Evolutionary conservation across 1,140 invertebrate genomes (phyloP).

Genomic region (Drosophila ambigua): DNA sequence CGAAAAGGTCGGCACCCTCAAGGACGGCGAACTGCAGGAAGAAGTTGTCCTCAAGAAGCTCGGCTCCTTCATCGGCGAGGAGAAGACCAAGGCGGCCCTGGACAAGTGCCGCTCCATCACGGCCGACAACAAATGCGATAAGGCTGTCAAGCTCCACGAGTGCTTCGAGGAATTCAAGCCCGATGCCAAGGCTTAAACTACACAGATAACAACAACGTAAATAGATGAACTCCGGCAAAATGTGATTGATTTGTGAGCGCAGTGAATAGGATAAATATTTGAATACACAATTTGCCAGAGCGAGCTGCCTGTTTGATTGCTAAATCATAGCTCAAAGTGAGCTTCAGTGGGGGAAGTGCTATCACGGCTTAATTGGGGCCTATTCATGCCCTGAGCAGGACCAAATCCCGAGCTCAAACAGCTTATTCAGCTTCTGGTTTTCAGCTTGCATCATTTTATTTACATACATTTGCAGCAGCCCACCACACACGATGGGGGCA

Average conservation of each 20-base stretch:
- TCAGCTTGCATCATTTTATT: no score
- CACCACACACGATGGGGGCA: no score
- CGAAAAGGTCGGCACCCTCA: slow-evolving; percentile 62
- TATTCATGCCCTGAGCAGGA: no score
- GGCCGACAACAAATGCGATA: slow-evolving; percentile 68
- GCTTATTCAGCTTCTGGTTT: no score
- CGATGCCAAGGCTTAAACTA: slow-evolving; percentile 49
- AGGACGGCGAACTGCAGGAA: slow-evolving; percentile 62
- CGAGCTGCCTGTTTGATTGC: not conserved
- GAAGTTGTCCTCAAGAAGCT: slow-evolving; percentile 59
- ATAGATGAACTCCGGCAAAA: slow-evolving; percentile 34
- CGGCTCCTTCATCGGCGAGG: slow-evolving; percentile 59
- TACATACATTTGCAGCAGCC: no score
- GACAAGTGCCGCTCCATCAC: slow-evolving; percentile 55
- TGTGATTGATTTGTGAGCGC: slow-evolving; percentile 62
- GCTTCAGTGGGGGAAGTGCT: no score
- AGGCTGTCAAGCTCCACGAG: slow-evolving; percentile 55
- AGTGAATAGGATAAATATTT: slow-evolving; percentile 29
- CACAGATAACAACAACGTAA: not conserved
- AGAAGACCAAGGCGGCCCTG: slow-evolving; percentile 64
- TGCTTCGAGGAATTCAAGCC: slow-evolving; percentile 66
- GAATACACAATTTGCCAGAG: slow-evolving; percentile 33
- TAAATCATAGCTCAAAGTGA: no score
- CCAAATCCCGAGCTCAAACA: no score
- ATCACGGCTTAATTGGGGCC: no score